These are phyloP conservation scores for Eucidaris tribuloides DNA, from an alignment of 35 echinoderm and acorn worm genomes.

Conservation along the genomic window DNA sequence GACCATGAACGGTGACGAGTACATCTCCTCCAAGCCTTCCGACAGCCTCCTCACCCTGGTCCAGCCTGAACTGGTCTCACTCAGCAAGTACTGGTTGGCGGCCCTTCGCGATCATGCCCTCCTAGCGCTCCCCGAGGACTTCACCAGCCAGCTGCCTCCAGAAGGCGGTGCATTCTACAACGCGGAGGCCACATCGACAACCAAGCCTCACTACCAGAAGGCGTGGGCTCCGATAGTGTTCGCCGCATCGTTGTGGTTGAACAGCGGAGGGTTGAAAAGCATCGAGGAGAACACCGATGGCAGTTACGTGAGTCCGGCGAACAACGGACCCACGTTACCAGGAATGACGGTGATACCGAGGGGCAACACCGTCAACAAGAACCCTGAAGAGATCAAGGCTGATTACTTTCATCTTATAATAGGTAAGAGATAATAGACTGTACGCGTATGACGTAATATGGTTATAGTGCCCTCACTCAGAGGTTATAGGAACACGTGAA, in stretches of 20 bases:
- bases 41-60: conserved; percentile 88
- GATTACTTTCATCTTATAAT: conserved; percentile 95
- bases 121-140: conserved; percentile 77
- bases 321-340: conserved; percentile 51
- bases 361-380: conserved; percentile 43
- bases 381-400: conserved; percentile 67
- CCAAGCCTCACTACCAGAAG: conserved; percentile 87
- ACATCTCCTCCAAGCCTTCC: conserved; percentile 34
- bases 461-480: too few species aligned
- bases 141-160: conserved; percentile 83
- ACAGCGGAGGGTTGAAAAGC: conserved; percentile 79
- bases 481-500: too few species aligned
- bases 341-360: conserved; percentile 39
- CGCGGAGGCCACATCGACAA: conserved; percentile 82
- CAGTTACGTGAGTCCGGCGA: conserved; percentile 51
- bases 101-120: conserved; percentile 93
- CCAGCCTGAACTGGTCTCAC: conserved; percentile 69
- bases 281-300: conserved; percentile 78
- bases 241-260: conserved; percentile 89
- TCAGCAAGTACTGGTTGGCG: conserved; percentile 93
- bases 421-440: too few species aligned
- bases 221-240: conserved; percentile 90
- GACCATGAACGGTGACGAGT: conserved; percentile 46
- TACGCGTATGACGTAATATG: too few species aligned
- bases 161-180: conserved; percentile 96